Evolutionary conservation across 1,140 invertebrate genomes (phyloP).

Genomic region (Drosophila littoralis): DNA sequence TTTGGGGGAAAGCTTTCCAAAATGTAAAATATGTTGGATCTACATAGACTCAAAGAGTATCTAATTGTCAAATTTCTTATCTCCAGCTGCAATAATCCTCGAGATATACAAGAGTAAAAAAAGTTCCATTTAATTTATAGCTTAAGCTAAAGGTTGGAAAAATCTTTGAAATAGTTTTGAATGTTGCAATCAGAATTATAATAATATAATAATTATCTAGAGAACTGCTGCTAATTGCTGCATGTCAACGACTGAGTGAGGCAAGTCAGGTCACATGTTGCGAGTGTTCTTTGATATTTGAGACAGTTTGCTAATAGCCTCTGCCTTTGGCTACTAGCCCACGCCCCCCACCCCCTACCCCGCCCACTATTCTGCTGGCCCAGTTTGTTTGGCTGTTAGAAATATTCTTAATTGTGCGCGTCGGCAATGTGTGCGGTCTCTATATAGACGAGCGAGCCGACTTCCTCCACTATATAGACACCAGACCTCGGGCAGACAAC

Average conservation of each 20-base stretch:
- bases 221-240: conserved; percentile 63
- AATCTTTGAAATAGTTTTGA: background rate
- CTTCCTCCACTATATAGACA: conserved; percentile 16
- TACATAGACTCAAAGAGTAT: too few species aligned
- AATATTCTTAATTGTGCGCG: conserved; percentile 74
- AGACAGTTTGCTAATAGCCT: conserved; percentile 77
- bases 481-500: conserved; percentile 41
- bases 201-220: background rate
- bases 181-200: background rate
- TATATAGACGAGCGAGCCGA: background rate
- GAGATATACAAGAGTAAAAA: too few species aligned
- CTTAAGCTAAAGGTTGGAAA: too few species aligned
- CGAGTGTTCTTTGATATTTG: conserved; percentile 74
- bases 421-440: conserved; percentile 69
- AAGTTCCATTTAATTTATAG: too few species aligned
- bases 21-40: too few species aligned
- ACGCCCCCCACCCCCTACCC: too few species aligned
- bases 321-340: background rate
- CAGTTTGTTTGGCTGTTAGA: conserved; percentile 52
- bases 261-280: conserved; percentile 23
- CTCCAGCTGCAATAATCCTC: too few species aligned
- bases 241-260: conserved; percentile 27
- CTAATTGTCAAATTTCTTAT: too few species aligned
- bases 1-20: too few species aligned
- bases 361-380: background rate